Base-by-base conservation (phyloP, 2,888 invertebrate genomes). In the Epirrita christyi region DNA sequence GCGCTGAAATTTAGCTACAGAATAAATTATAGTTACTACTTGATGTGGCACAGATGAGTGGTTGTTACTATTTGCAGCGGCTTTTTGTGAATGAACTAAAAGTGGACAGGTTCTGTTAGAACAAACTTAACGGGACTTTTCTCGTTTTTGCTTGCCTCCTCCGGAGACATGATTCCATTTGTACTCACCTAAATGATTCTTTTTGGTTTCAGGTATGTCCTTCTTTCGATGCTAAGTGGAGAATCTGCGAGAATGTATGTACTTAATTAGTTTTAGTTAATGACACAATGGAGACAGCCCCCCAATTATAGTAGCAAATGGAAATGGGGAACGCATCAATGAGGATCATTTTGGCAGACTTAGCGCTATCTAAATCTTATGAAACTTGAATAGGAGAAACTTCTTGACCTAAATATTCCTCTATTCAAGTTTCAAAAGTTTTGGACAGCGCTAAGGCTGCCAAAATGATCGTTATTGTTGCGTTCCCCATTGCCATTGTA, bases 21-120 rank as follows among this genome's bases (percentile, higher is more conserved):
- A 13, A 1, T 13, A 6, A n/a, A 10, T n/a, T 36, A 15, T 37
- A 44, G 44, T 44, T 8, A 10, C 13, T 28, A 37, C 21, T 8
- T 37, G 41, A 13, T 46, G 41, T 47, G 21, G 15, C n/a, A 42
- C 36, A 43, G 37, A 36, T 80, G 85, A 83, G 85, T 73, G 71
- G 76, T 11, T 36, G 36, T 74, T 67, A 73, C 67, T 74, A 37
- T 49, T n/a, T 2, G 47, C 34, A 28, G 75, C 78, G 70, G 76
- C 81, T 87, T 87, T 88, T 88, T 86, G 83, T 89, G 85, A 88
- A 89, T 89, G 88, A 80, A 76, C 75, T 76, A 71, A 75, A 78
- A 72, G 75, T 73, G 60, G 76, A 82, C 86, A 83, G 79, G 86
- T 86, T 83, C 82, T 62, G 81, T 84, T 82, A 86, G 86, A 86